phyloP scores from a whole-genome alignment of 2,797 vertebrate genomes.

The Apogon talboti region DNA sequence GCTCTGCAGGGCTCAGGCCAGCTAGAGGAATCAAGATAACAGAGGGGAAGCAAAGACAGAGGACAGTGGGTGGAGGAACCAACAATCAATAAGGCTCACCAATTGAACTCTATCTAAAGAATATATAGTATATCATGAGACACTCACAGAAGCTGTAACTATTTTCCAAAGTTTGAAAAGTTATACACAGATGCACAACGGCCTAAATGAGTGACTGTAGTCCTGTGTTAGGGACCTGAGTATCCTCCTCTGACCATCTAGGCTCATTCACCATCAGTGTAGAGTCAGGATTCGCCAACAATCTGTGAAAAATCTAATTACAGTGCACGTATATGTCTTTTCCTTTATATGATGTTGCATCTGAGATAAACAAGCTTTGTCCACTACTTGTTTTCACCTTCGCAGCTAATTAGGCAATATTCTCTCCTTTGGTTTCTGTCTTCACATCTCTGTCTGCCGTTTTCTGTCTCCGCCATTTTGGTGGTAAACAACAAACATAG shows the following conservation, averaged over 20 bases:
- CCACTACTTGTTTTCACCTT: conserved; percentile 28
- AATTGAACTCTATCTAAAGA: background rate
- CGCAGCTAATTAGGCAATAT: conserved; percentile 36
- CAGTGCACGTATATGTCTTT: background rate
- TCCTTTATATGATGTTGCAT: background rate
- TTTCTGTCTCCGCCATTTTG: conserved; percentile 68
- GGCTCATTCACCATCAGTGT: background rate
- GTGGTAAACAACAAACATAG: conserved; percentile 75
- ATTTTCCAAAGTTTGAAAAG: conserved; percentile 14
- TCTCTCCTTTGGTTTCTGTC: conserved; percentile 42
- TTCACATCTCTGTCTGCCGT: conserved; percentile 45
- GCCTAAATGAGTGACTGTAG: conserved; percentile 1
- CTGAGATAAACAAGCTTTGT: conserved; percentile 39
- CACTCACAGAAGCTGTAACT: conserved; percentile 15
- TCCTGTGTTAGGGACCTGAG: conserved; percentile 20
- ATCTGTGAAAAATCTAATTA: conserved; percentile 15
- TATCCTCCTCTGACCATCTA: conserved; percentile 24
- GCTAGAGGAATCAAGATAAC: conserved; percentile 70
- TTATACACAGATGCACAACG: background rate
- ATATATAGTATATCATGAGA: background rate
- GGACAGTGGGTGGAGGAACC: background rate
- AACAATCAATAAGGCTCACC: too few species aligned
- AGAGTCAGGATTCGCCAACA: background rate
- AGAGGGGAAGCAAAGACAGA: background rate
- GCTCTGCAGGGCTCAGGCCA: conserved; percentile 97